These are phyloP conservation scores for Anoplopoma fimbria DNA, from an alignment of 2,113 vertebrate genomes.

Conservation along the genomic window DNA sequence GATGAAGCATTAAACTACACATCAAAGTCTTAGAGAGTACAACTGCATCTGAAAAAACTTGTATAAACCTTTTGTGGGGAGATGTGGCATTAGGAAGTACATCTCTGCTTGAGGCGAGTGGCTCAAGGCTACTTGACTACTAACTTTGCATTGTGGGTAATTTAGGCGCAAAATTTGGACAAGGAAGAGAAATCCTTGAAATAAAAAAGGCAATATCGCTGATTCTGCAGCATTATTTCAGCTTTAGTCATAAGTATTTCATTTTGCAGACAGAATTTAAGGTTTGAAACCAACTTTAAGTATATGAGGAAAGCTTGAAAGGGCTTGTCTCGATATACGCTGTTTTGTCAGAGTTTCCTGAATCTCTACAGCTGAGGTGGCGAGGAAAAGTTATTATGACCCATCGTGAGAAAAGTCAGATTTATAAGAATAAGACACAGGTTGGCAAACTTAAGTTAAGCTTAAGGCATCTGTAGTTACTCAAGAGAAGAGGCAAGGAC, in stretches of 20 bases:
- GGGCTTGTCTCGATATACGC: too few species aligned
- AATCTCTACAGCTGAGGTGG: not conserved
- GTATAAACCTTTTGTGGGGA: too few species aligned
- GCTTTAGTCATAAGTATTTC: too few species aligned
- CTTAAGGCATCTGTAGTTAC: not conserved
- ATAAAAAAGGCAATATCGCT: not conserved
- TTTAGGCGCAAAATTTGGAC: not conserved
- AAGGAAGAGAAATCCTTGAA: not conserved
- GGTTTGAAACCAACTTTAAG: not conserved
- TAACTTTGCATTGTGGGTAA: not conserved
- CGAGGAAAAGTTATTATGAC: not conserved
- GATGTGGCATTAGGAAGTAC: too few species aligned
- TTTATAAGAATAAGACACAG: not conserved
- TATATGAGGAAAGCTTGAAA: too few species aligned
- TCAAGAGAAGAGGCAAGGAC: not conserved
- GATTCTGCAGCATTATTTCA: not conserved
- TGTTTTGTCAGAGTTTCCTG: not conserved
- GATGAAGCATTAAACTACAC: too few species aligned
- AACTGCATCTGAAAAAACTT: too few species aligned
- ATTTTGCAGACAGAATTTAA: too few species aligned
- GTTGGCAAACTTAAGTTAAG: not conserved
- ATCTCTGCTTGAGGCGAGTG: too few species aligned
- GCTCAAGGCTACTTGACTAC: not conserved
- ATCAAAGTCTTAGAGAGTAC: too few species aligned
- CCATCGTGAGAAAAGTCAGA: too few species aligned